Evolutionary conservation across 2,888 invertebrate species (phyloP), one percentile per base, ranked within the genome.

Genomic region (Cerceris ruficornis): DNA sequence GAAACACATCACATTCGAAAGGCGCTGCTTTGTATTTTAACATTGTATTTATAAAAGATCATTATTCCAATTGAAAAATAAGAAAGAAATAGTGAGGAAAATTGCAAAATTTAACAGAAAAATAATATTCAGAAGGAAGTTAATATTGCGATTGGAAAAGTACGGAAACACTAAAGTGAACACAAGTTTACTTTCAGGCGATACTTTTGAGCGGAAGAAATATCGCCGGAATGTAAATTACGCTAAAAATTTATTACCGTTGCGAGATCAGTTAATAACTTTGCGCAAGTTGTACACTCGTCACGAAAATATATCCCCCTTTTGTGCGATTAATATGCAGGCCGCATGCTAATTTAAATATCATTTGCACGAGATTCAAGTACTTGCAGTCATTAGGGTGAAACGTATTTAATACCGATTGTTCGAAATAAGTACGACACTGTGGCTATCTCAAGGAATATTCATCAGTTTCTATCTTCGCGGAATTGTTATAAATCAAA

Each of bases 331-430:
- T 84, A 84, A 82, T 84, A 84, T 77, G 82, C 84, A 75, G 75
- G 74, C 75, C 65, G 76, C 77, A 75, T 82, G 67, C 80, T 82
- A 80, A 84, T 84, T 84, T 82, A 84, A 84, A 84, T 84, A 84
- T 82, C 82, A 84, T 82, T 82, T 80, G 82, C 77, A 75, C 77
- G 71, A 49, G 68, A 75, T 70, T 71, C 82, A 75, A 81, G 84
- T 77, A 69, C 75, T 66, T 52, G 75, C 74, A 82, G 78, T 82
- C 81, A 81, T 84, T 82, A 84, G 78, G 75, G 75, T 52, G 67
- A 82, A 81, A 84, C 84, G 84, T 82, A 84, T 84, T 84, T 81
- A 84, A 84, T 84, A 78, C 73, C 76, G 61, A 76, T 80, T 80
- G 84, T 83, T 83, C 78, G 75, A 71, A 75, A 54, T 73, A 61